Percentiles rank a stretch among this genome's conserved stretches.
Conservation (phyloP, 2,113 vertebrate species). For the Thermophis baileyi region DNA sequence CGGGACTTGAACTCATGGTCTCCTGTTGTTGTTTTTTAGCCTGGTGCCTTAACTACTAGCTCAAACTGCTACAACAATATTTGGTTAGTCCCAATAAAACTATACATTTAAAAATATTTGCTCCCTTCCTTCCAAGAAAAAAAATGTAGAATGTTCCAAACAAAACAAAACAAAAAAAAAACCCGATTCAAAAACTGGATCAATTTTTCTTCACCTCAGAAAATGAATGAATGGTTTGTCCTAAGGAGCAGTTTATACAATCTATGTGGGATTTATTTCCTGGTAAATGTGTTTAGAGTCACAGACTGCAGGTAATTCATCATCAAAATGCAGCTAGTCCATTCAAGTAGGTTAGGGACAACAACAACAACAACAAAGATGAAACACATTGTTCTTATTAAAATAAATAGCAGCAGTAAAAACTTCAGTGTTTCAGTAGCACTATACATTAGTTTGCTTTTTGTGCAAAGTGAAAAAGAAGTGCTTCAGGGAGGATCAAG, state of each 20-base stretch:
- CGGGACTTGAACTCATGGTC: too few relatives aligned
- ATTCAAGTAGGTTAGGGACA: neutral
- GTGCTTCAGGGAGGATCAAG: neutral
- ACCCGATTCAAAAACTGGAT: slow-evolving; percentile 35
- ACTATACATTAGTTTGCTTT: neutral
- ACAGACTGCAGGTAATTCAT: neutral
- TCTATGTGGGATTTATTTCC: neutral
- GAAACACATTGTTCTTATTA: neutral
- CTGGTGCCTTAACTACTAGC: too few relatives aligned
- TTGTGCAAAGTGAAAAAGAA: neutral
- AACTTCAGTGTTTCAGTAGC: neutral
- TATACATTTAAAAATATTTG: neutral
- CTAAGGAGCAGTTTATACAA: slow-evolving; percentile 46
- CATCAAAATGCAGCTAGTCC: neutral
- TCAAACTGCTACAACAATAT: neutral
- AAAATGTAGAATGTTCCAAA: neutral
- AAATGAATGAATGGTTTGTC: slow-evolving; percentile 43
- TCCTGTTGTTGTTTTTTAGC: too few relatives aligned
- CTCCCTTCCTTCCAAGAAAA: neutral
- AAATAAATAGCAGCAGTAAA: slow-evolving; percentile 5
- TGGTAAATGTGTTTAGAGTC: neutral
- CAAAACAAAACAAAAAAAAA: slow-evolving; percentile 18
- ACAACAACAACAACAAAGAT: neutral
- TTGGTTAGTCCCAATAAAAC: neutral
- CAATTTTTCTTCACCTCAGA: slow-evolving; percentile 28